Evolutionary conservation across 2,888 invertebrate species (phyloP), one percentile per base, ranked within the genome.

Genomic region (Amphimallon solstitiale): DNA sequence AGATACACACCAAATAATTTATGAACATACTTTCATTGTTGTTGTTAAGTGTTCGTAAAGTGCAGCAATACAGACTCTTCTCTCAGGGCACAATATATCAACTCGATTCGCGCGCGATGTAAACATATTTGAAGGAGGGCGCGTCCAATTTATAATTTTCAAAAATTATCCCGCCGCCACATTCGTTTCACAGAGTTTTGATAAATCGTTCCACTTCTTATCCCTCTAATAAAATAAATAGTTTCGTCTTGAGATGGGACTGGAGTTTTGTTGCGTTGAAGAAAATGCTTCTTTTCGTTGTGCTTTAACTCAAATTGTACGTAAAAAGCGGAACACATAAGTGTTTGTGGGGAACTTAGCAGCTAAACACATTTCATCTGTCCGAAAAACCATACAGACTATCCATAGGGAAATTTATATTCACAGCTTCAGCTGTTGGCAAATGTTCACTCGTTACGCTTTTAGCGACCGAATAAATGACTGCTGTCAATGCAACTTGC

Each of bases 341-440:
- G 71, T 59, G 29, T 29, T 29, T 29, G 34, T 29, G 45, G 34
- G 43, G 29, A 59, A 59, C 43, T 59, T 59, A 59, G 45, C 72
- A 69, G 71, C 72, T 74, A 72, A 74, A 72, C 73, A 74, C 72
- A 73, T 75, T 74, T 74, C 73, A 74, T 71, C 72, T 69, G 74
- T 74, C 72, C 73, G 70, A 73, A 69, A 72, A 70, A 72, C 71
- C 69, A 67, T 64, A 67, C 66, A 59, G 73, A 68, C 68, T 66
- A 48, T 75, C 76, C 75, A 74, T 69, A 19, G 76, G 75, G 75
- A 76, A 75, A 76, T 76, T 76, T 75, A 73, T 75, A 76, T 74
- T 74, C 72, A 72, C 71, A 70, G 68, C 69, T 70, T 68, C 72
- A 74, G 75, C 73, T 75, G 75, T 75, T 74, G 73, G 74, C 73